Evolutionary conservation across 2,113 vertebrate genomes (phyloP).

Genomic region (Oncorhynchus nerka): DNA sequence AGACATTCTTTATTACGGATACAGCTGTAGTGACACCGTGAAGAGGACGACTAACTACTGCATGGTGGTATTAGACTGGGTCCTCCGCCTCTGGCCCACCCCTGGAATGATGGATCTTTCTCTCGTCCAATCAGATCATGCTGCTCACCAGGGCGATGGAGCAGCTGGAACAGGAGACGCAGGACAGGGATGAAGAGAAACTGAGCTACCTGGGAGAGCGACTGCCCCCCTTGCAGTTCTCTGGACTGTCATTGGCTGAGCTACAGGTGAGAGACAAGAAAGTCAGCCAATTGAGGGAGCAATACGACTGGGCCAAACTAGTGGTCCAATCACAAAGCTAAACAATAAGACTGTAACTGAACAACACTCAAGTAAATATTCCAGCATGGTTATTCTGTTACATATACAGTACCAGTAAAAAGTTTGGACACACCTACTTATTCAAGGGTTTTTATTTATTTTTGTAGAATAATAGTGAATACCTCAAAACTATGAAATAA

Average conservation of each 20-base stretch:
- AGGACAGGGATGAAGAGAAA: slow-evolving; percentile 79
- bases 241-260: slow-evolving; percentile 71
- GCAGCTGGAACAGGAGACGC: slow-evolving; percentile 78
- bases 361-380: too few species aligned
- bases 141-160: slow-evolving; percentile 82
- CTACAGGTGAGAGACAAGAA: slow-evolving; percentile 70
- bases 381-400: too few species aligned
- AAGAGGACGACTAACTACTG: not conserved
- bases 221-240: slow-evolving; percentile 75
- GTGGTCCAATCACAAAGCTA: not conserved
- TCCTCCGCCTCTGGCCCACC: not conserved
- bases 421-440: too few species aligned
- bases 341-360: too few species aligned
- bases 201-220: slow-evolving; percentile 75
- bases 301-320: not conserved
- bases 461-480: too few species aligned
- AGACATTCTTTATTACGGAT: not conserved
- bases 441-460: too few species aligned
- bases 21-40: not conserved
- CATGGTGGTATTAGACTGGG: not conserved
- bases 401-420: too few species aligned
- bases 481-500: too few species aligned
- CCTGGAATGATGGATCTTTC: not conserved
- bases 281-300: not conserved
- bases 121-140: slow-evolving; percentile 64